A percentile compares a stretch with the other conserved stretches of the same genome.
Evolutionary conservation across 1,140 invertebrate genomes (phyloP).

Genomic region (Caenorhabditis briggsae): DNA sequence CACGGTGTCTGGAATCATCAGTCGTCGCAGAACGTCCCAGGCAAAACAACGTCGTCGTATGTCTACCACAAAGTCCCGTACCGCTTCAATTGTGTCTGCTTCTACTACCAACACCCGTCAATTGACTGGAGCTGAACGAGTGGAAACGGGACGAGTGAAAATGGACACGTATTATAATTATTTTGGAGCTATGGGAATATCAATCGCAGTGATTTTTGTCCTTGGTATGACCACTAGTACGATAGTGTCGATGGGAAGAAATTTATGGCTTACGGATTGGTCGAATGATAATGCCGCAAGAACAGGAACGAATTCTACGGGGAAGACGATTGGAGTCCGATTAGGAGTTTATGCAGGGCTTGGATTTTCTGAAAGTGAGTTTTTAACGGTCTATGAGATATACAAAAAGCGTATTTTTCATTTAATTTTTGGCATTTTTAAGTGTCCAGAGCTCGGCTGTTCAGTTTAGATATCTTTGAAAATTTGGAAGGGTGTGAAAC

Average conservation of each 20-base stretch:
- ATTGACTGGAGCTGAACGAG: constrained; percentile 68
- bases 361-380: constrained; percentile 73
- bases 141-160: constrained; percentile 77
- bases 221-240: constrained; percentile 72
- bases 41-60: constrained; percentile 17
- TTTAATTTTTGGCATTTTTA: too few relatives aligned
- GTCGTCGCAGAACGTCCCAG: constrained; percentile 58
- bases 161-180: constrained; percentile 70
- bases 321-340: constrained; percentile 64
- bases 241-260: constrained; percentile 73
- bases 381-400: too few relatives aligned
- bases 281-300: constrained; percentile 68
- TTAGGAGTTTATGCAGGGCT: constrained; percentile 73
- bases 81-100: constrained; percentile 39
- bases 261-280: constrained; percentile 77
- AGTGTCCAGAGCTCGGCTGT: too few relatives aligned
- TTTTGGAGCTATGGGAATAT: constrained; percentile 74
- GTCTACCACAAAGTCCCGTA: constrained; percentile 18
- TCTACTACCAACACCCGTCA: constrained; percentile 54
- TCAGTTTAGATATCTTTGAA: too few relatives aligned
- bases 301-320: constrained; percentile 35
- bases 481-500: too few relatives aligned
- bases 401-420: too few relatives aligned
- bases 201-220: constrained; percentile 70
- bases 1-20: constrained; percentile 75